phyloP scores from a whole-genome alignment of 2,797 vertebrate genomes.

The Tauraco hartlaubi region DNA sequence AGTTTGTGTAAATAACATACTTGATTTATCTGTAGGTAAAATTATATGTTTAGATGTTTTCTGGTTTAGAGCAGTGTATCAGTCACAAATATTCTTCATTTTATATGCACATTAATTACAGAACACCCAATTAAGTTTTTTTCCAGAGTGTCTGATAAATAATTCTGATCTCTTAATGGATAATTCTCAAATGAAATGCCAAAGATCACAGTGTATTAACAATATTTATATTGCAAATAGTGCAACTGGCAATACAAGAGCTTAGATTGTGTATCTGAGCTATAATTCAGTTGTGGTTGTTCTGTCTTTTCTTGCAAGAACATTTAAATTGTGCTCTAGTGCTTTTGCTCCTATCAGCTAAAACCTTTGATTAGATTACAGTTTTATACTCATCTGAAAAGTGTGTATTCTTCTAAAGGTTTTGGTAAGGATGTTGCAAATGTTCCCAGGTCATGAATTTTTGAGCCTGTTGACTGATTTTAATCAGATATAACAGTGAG shows the following conservation, averaged over 20 bases:
- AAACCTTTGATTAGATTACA: background rate
- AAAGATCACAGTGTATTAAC: background rate
- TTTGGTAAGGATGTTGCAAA: background rate
- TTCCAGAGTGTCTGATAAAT: background rate
- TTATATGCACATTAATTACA: background rate
- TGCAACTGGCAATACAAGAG: background rate
- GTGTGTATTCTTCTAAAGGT: background rate
- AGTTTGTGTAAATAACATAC: background rate
- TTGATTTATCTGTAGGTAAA: constrained; percentile 1
- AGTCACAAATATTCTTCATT: background rate
- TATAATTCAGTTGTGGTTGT: background rate
- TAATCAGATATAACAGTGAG: background rate
- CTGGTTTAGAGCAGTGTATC: background rate
- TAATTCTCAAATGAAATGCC: background rate
- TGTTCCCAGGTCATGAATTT: background rate
- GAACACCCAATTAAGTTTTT: background rate
- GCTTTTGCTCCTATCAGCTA: background rate
- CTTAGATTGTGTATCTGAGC: background rate
- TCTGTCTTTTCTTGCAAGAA: background rate
- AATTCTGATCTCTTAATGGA: constrained; percentile 20
- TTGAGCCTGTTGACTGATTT: background rate
- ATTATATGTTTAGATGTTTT: background rate
- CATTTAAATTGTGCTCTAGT: background rate
- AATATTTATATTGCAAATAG: background rate
- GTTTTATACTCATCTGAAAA: background rate